Conservation (phyloP, 2,113 vertebrate genomes). For the Osmerus eperlanus region DNA sequence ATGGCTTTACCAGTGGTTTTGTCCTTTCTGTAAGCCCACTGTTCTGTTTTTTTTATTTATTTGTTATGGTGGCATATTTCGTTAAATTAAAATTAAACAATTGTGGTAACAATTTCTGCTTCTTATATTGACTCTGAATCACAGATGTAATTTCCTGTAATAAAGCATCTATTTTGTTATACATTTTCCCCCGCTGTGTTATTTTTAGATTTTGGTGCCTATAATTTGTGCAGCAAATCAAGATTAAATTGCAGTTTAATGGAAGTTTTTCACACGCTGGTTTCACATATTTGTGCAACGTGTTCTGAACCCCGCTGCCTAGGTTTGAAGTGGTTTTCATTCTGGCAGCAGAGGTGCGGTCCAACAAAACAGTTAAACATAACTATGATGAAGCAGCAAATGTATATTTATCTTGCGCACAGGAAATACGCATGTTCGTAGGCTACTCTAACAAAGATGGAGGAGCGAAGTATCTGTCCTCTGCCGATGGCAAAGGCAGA, state of each 20-base stretch:
- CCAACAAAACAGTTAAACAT: too few relatives aligned
- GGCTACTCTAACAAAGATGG: conserved; percentile 58
- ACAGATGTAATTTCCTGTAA: conserved; percentile 46
- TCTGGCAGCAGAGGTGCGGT: too few relatives aligned
- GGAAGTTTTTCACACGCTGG: too few relatives aligned
- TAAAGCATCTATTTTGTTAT: conserved; percentile 76
- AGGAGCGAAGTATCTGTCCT: conserved; percentile 53
- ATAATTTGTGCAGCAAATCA: too few relatives aligned
- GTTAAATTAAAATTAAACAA: not conserved
- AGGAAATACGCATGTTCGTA: conserved; percentile 27
- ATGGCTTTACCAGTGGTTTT: too few relatives aligned
- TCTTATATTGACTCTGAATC: conserved; percentile 17
- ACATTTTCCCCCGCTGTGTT: conserved; percentile 14
- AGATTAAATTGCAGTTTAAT: too few relatives aligned
- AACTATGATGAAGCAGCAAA: not conserved
- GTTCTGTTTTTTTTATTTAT: too few relatives aligned
- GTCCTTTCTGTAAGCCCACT: too few relatives aligned
- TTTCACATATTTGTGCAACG: too few relatives aligned
- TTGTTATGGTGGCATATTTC: too few relatives aligned
- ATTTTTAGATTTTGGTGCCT: not conserved
- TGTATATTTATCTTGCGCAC: not conserved
- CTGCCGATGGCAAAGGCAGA: conserved; percentile 63
- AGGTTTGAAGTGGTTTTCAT: too few relatives aligned
- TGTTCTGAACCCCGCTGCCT: too few relatives aligned
- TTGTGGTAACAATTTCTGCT: not conserved